Evolutionary conservation across 2,797 vertebrate species (phyloP).

Genomic region (Gouania willdenowi): DNA sequence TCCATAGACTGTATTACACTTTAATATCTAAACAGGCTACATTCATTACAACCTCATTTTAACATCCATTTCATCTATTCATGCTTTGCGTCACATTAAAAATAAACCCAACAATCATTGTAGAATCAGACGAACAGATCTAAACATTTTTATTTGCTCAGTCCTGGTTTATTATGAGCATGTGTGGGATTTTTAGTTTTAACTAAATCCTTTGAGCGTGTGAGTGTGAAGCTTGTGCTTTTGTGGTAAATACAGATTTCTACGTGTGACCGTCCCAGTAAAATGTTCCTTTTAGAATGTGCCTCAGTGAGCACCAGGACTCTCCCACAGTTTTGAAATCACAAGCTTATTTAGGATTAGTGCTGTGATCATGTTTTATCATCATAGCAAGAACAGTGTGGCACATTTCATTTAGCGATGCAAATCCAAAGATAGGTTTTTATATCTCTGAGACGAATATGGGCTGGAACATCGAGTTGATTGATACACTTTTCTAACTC

Average conservation of each 20-base stretch:
- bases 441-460: conserved; percentile 45
- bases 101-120: no score
- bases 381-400: conserved; percentile 45
- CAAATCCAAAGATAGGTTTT: conserved; percentile 57
- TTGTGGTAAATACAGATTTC: conserved; percentile 25
- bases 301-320: conserved; percentile 8
- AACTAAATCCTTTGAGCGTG: no score
- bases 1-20: no score
- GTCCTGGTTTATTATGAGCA: no score
- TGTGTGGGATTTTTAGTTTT: no score
- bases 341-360: conserved; percentile 55
- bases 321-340: conserved; percentile 33
- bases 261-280: conserved; percentile 1
- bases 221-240: no score
- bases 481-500: neutral
- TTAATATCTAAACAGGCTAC: no score
- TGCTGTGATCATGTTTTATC: conserved; percentile 47
- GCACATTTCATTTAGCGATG: conserved; percentile 56
- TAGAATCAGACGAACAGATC: no score
- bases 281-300: conserved; percentile 18
- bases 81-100: no score
- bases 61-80: no score
- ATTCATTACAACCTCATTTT: no score
- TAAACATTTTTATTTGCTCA: no score
- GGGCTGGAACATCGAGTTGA: conserved; percentile 31